These are phyloP conservation scores for Neria commutata DNA, from an alignment of 2,888 invertebrate species.

Conservation along the genomic window DNA sequence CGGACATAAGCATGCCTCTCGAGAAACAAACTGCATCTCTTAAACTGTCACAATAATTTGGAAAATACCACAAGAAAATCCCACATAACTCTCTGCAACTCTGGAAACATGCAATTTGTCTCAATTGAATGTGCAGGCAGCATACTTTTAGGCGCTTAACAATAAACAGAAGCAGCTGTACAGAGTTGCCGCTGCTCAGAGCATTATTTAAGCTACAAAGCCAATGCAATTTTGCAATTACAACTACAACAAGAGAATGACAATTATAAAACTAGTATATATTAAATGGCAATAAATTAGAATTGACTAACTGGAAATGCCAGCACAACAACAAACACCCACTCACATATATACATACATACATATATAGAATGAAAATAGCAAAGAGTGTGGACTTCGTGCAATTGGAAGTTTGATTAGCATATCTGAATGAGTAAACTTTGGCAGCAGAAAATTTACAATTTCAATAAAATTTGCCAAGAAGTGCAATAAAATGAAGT, in stretches of 20 bases:
- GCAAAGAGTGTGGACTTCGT: not conserved
- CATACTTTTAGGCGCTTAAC: not conserved
- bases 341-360: not conserved
- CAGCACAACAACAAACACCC: constrained; percentile 22
- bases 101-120: not conserved
- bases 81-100: no score
- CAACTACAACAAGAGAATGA: constrained; percentile 1
- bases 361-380: constrained; percentile 18
- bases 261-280: constrained; percentile 20
- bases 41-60: no score
- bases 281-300: constrained; percentile 40
- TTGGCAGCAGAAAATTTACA: constrained; percentile 27
- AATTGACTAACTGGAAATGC: constrained; percentile 34
- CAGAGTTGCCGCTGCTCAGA: not conserved
- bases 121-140: not conserved
- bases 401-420: constrained; percentile 37
- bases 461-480: constrained; percentile 27
- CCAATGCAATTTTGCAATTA: not conserved
- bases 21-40: no score
- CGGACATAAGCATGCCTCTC: no score
- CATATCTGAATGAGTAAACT: constrained; percentile 29
- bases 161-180: no score
- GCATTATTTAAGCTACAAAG: not conserved
- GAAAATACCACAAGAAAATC: no score
- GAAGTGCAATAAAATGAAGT: constrained; percentile 8